phyloP scores from a whole-genome alignment of 2,797 vertebrate genomes.

The Brachyrhaphis roseni region DNA sequence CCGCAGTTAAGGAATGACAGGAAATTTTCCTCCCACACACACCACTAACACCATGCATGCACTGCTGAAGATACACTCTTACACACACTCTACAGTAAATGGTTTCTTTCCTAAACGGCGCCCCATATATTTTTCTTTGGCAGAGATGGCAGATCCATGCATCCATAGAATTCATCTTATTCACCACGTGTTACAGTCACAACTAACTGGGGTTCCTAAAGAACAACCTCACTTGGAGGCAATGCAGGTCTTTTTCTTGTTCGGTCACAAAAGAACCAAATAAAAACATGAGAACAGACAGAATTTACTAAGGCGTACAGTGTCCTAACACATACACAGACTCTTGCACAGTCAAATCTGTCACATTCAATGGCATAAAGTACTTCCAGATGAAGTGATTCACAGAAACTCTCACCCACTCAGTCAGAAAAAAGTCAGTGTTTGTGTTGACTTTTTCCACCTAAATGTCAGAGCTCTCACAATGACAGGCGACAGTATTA shows the following conservation, averaged over 20 bases:
- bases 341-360: constrained; percentile 1
- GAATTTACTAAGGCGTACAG: constrained; percentile 2
- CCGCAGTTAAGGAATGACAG: background rate
- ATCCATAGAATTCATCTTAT: background rate
- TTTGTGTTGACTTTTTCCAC: constrained; percentile 40
- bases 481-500: constrained; percentile 49
- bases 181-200: background rate
- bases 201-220: background rate
- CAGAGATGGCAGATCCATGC: background rate
- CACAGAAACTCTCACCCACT: constrained; percentile 39
- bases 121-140: background rate
- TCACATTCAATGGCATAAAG: constrained; percentile 8
- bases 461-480: constrained; percentile 63
- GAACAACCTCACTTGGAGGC: background rate
- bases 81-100: background rate
- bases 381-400: constrained; percentile 31
- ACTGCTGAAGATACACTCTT: background rate
- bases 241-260: background rate
- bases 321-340: constrained; percentile 22
- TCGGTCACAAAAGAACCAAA: background rate
- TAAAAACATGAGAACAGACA: background rate
- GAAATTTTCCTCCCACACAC: background rate
- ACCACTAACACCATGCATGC: background rate
- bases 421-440: constrained; percentile 32
- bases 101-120: background rate